Evolutionary conservation across 2,113 vertebrate species (phyloP), one percentile per base, ranked within the genome.

Genomic region (Chamaea fasciata): DNA sequence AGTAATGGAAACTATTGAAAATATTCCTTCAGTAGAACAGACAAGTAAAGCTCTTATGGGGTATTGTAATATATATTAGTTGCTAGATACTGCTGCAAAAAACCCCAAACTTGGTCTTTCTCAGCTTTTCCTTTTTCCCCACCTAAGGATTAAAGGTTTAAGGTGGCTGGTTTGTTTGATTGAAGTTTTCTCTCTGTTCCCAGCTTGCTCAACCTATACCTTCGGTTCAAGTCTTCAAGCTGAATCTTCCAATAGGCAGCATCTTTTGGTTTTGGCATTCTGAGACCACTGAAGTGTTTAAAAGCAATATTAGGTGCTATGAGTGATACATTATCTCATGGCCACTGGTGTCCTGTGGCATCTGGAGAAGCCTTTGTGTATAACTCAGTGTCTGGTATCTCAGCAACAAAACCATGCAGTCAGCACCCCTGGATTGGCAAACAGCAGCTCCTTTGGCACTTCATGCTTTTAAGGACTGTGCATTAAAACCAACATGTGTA

Each of bases 401-500:
- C 59, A 3, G 31, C 31, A 73, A 44, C 31, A 69, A 33, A 86
- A 20, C 39, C 39, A 6, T 33, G 44, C 33, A 47, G 41, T 12
- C 8, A 10, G 33, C 4, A 6, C 12, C 14, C 44, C n/a, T 6
- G 1, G 23, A 26, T 0, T 33, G 63, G 21, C 26, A 53, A 84
- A 27, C 14, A 53, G 55, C 53, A 71, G 35, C 15, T 69, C 7
- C 31, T 80, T 77, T 74, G 46, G 20, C 37, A 28, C 53, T 44
- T 53, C 28, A 23, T 8, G 9, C 22, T 83, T 77, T 74, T 33
- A 69, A 91, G 26, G 33, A 53, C 22, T 0, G 0, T 27, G 12
- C 22, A 11, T 57, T 65, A 57, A 87, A 86, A n/a, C 9, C 33
- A 83, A 8, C 6, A 21, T 0, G 1, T 80, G 26, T 15, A 0